Conservation (phyloP, 2,797 vertebrate species). For the Thunnus albacares region DNA sequence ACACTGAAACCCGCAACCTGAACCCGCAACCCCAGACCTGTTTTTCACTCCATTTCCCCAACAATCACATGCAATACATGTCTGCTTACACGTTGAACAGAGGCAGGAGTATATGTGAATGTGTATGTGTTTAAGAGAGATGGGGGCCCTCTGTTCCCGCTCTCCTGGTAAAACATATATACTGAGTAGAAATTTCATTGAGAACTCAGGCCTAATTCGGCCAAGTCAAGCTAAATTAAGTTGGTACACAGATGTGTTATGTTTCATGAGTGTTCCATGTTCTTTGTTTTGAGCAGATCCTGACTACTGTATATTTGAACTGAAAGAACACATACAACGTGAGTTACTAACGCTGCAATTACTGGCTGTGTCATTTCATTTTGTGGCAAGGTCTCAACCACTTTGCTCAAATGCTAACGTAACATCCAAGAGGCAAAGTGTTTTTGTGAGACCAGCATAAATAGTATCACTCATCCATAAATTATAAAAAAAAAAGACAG, state of each 20-base stretch:
- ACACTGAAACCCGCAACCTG: slow-evolving; percentile 79
- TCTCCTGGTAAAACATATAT: slow-evolving; percentile 49
- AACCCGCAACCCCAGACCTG: slow-evolving; percentile 78
- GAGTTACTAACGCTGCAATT: slow-evolving; percentile 28
- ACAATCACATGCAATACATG: slow-evolving; percentile 81
- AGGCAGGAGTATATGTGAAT: slow-evolving; percentile 52
- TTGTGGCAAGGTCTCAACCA: slow-evolving; percentile 13
- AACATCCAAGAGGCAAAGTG: slow-evolving; percentile 14
- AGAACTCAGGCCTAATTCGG: slow-evolving; percentile 62
- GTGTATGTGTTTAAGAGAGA: slow-evolving; percentile 61
- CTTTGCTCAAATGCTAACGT: slow-evolving; percentile 24
- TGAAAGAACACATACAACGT: slow-evolving; percentile 23
- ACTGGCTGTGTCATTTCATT: slow-evolving; percentile 38
- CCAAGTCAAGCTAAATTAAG: slow-evolving; percentile 68
- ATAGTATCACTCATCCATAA: slow-evolving; percentile 22
- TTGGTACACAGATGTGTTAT: slow-evolving; percentile 56
- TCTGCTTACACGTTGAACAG: slow-evolving; percentile 70
- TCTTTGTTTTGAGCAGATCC: slow-evolving; percentile 53
- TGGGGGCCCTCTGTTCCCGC: slow-evolving; percentile 54
- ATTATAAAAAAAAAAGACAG: slow-evolving; percentile 34
- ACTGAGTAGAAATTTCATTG: slow-evolving; percentile 65
- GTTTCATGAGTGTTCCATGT: slow-evolving; percentile 42
- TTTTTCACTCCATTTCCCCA: slow-evolving; percentile 81
- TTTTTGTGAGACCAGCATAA: slow-evolving; percentile 29
- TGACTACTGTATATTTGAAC: slow-evolving; percentile 58